Evolutionary conservation across 2,888 invertebrate genomes (phyloP).

Genomic region (Trachelus troglodyta): DNA sequence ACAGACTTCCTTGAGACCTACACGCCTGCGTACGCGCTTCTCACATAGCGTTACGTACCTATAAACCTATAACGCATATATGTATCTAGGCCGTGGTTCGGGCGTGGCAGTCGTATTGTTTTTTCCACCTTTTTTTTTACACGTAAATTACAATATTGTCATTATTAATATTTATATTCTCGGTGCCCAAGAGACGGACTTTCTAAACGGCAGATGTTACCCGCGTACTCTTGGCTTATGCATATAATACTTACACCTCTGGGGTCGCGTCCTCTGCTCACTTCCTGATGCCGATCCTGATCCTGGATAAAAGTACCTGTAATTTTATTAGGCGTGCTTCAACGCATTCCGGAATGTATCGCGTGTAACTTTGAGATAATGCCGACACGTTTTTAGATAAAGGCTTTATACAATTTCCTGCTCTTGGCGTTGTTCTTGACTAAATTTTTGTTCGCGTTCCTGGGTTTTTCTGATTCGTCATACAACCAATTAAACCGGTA

Average conservation of each 20-base stretch:
- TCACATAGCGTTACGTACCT: background rate
- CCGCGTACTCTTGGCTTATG: background rate
- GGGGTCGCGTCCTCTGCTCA: background rate
- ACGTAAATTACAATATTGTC: constrained; percentile 49
- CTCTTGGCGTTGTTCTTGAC: background rate
- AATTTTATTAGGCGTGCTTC: background rate
- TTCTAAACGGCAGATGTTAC: constrained; percentile 16
- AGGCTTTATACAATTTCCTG: background rate
- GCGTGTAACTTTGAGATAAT: background rate
- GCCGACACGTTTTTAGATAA: background rate
- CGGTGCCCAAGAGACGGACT: constrained; percentile 10
- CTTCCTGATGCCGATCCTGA: background rate
- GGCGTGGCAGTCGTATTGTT: constrained; percentile 53
- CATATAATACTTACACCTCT: constrained; percentile 6
- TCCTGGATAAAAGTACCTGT: background rate
- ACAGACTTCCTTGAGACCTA: background rate
- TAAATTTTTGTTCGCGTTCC: background rate
- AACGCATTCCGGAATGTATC: background rate
- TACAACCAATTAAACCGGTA: background rate
- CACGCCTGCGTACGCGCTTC: background rate
- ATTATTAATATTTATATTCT: constrained; percentile 52
- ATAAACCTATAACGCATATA: constrained; percentile 1
- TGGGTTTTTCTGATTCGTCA: background rate
- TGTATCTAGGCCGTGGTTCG: constrained; percentile 31
- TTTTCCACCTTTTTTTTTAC: constrained; percentile 13